Evolutionary conservation across 1,140 invertebrate genomes (phyloP).

Genomic region (Cherax destructor): DNA sequence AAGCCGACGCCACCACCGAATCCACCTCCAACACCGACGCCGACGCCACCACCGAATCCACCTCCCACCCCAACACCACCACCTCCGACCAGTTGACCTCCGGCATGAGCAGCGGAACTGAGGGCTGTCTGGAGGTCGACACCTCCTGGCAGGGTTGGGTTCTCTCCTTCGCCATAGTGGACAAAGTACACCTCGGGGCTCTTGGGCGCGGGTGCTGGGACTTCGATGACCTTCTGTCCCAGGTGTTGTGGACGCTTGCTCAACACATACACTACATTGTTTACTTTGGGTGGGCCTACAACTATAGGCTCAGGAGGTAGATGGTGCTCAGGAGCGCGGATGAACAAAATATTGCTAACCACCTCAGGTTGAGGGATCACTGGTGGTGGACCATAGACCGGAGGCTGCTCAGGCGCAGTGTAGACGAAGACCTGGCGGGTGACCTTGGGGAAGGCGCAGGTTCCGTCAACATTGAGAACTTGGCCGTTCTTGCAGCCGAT

Average conservation of each 20-base stretch:
- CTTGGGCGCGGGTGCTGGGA: constrained; percentile 22
- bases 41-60: not conserved
- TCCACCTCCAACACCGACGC: not conserved
- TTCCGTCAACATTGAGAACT: constrained; percentile 39
- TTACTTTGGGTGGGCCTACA: constrained; percentile 8
- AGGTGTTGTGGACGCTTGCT: not conserved
- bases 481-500: constrained; percentile 27
- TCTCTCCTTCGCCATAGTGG: constrained; percentile 39
- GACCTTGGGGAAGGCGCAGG: constrained; percentile 39
- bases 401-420: constrained; percentile 24
- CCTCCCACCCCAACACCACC: not conserved
- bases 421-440: constrained; percentile 35
- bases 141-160: constrained; percentile 38
- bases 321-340: constrained; percentile 25
- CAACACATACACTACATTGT: constrained; percentile 43
- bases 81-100: constrained; percentile 36
- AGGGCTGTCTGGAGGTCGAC: constrained; percentile 51
- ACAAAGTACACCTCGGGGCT: constrained; percentile 55
- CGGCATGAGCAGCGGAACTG: constrained; percentile 19
- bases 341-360: constrained; percentile 39
- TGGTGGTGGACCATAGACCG: not conserved
- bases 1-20: not conserved
- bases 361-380: constrained; percentile 29
- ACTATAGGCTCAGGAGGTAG: constrained; percentile 14
- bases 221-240: constrained; percentile 43